Evolutionary conservation across 1,140 invertebrate genomes (phyloP).

Genomic region (Epicauta chinensis): DNA sequence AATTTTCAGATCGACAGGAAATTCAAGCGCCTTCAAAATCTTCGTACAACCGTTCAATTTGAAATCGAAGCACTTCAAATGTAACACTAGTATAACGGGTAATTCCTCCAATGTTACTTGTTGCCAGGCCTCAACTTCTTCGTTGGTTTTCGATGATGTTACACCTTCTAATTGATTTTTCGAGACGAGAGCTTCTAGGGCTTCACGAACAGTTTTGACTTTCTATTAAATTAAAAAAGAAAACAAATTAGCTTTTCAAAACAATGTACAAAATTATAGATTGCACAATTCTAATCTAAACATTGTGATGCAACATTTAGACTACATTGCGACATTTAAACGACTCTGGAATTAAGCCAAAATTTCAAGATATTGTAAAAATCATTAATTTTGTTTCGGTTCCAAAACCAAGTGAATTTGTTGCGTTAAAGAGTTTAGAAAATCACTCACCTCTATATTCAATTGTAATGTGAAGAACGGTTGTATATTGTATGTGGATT

Average conservation of each 20-base stretch:
- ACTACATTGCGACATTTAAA: too few relatives aligned
- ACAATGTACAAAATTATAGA: too few relatives aligned
- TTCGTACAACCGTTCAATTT: slow-evolving; percentile 81
- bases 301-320: too few relatives aligned
- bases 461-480: slow-evolving; percentile 92
- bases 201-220: slow-evolving; percentile 73
- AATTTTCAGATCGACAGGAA: slow-evolving; percentile 83
- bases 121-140: slow-evolving; percentile 78
- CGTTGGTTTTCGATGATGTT: slow-evolving; percentile 70
- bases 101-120: slow-evolving; percentile 81
- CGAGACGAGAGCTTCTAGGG: slow-evolving; percentile 75
- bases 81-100: slow-evolving; percentile 79
- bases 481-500: slow-evolving; percentile 75
- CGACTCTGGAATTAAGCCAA: too few relatives aligned
- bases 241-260: too few relatives aligned
- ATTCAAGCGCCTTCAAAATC: slow-evolving; percentile 83
- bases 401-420: too few relatives aligned
- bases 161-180: slow-evolving; percentile 82
- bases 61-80: slow-evolving; percentile 85
- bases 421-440: too few relatives aligned
- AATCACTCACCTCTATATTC: slow-evolving; percentile 75
- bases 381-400: too few relatives aligned
- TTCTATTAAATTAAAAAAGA: slow-evolving; percentile 53
- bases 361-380: too few relatives aligned
- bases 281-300: too few relatives aligned